Evolutionary conservation across 2,888 invertebrate genomes (phyloP), one percentile per base, ranked within the genome.

Genomic region (Morinoia aosen): DNA sequence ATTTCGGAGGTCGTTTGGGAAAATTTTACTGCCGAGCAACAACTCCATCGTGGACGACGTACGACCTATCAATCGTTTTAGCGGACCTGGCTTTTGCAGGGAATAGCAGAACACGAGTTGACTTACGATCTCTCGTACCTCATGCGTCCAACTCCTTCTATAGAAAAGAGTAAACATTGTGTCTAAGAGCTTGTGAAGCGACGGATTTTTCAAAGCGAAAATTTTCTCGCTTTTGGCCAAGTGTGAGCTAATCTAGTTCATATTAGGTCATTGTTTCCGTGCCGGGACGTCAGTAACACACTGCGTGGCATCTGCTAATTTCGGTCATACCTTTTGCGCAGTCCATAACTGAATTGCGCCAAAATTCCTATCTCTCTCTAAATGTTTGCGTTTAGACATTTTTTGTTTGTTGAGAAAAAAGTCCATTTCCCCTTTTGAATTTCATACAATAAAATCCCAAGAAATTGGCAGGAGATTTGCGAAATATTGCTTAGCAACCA

Each of bases 41-140:
- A 93, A 93, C 93, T 93, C 93, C 93, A 93, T 93, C 57, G 93
- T 57, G 93, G 93, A 93, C 57, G 48, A 48, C 39, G 57, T 57
- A 56, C 56, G 48, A 19, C 33, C 58, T 57, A 93, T 93, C 93
- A 93, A 93, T 93, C 93, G 48, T 90, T 39, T 76, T 76, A 7
- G 76, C 2, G 33, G 76, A 76, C 33, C 76, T 10, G 76, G 33
- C 16, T 25, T 76, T 76, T 76, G 33, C 76, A 76, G 76, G 25
- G 76, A 76, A 76, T 33, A 76, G 25, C 19, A 76, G 25, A 76
- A 76, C 76, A 76, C 76, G 76, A 76, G 76, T 76, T 76, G 76
- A 76, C 25, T 76, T 76, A 76, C 76, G 76, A 76, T 76, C 76
- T 76, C 76, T 33, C 76, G 25, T 76, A 16, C 25, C 76, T 16